Evolutionary conservation across 2,888 invertebrate species (phyloP), one percentile per base, ranked within the genome.

Genomic region (Orgyia antiqua): DNA sequence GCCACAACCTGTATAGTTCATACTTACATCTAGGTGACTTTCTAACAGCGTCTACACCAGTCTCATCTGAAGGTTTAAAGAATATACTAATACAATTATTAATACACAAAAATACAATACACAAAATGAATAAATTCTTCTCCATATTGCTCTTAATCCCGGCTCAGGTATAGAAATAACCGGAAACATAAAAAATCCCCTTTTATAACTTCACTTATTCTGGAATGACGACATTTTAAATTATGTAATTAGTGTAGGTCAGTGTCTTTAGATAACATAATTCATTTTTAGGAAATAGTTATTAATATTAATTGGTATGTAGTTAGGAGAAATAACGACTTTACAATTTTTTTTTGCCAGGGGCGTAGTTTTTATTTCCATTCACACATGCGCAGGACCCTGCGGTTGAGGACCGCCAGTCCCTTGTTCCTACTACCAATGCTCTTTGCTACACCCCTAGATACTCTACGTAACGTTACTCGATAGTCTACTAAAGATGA

Each of bases 1-100:
- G n/a, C n/a, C n/a, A n/a, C n/a, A n/a, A n/a, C n/a, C n/a, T n/a
- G n/a, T n/a, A n/a, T n/a, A n/a, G n/a, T n/a, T n/a, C n/a, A n/a
- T n/a, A 73, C 82, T 76, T 61, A 84, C 83, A 73, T 65, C 83
- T 58, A 1, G 78, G 69, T 7, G 83, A 70, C 50, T 84, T 84
- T 20, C 60, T 73, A 1, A 84, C 74, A 10, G 59, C 70, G 31
- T 57, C 65, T 17, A 77, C 35, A 0, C 72, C 75, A 1, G 62
- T 67, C 9, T 67, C 68, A 8, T 2, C 41, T 2, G 68, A 51
- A 2, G 68, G 55, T 10, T 31, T 52, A 3, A 68, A 49, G 51
- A 73, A 77, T 39, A 70, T 42, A 3, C 54, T 50, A 17, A 39
- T 29, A 31, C 19, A 20, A 12, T 36, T 27, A 10, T 26, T 27